Conservation (phyloP, 2,888 invertebrate species). For the Eumerus sabulonum region DNA sequence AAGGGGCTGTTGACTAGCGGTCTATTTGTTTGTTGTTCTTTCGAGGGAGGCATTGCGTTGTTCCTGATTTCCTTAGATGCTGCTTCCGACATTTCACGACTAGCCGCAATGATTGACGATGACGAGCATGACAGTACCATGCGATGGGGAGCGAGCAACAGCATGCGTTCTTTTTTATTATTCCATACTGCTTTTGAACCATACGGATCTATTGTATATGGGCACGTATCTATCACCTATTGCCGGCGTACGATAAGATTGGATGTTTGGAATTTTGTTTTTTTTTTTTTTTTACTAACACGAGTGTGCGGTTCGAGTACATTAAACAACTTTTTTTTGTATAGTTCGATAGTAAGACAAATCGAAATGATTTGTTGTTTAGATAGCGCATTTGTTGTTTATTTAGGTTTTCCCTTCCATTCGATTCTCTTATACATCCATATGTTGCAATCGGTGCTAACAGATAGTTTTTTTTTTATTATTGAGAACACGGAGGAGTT, state of each 20-base stretch:
- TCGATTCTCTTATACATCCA: too few relatives aligned
- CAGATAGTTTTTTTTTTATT: slow-evolving; percentile 34
- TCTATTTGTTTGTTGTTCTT: slow-evolving; percentile 60
- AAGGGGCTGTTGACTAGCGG: slow-evolving; percentile 32
- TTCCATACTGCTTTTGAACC: too few relatives aligned
- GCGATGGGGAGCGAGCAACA: slow-evolving; percentile 13
- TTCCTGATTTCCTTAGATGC: slow-evolving; percentile 63
- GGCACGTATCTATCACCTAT: slow-evolving; percentile 12
- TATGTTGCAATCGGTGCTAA: slow-evolving; percentile 40
- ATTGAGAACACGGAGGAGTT: slow-evolving; percentile 36
- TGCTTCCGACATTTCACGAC: slow-evolving; percentile 65
- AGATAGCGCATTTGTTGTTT: slow-evolving; percentile 19
- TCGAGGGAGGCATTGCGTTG: slow-evolving; percentile 25
- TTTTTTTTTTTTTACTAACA: neutral
- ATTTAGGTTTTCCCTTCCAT: too few relatives aligned
- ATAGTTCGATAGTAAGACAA: slow-evolving; percentile 51
- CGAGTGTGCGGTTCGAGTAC: neutral
- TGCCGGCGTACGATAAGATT: slow-evolving; percentile 14
- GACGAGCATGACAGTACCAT: slow-evolving; percentile 36
- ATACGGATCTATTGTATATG: neutral
- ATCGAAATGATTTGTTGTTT: slow-evolving; percentile 55
- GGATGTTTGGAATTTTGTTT: slow-evolving; percentile 39
- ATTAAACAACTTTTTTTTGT: slow-evolving; percentile 44
- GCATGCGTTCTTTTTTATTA: too few relatives aligned
- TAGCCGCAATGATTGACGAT: slow-evolving; percentile 54